These are phyloP conservation scores for Margaritifera margaritifera DNA, from an alignment of 2,888 invertebrate species.

Conservation along the genomic window DNA sequence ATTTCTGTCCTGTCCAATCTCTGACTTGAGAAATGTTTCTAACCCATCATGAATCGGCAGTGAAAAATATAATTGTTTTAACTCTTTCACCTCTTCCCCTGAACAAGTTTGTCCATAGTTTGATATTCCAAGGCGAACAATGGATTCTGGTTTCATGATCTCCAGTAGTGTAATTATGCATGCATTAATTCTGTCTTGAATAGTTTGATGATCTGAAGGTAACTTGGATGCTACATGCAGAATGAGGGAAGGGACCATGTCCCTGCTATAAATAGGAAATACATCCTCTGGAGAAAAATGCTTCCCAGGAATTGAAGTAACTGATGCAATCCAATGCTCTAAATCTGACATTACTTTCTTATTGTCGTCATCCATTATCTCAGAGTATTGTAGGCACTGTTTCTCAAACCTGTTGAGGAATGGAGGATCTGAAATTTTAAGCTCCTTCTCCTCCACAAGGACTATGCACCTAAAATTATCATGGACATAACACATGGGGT, in stretches of 20 bases:
- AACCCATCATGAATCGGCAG: slow-evolving; percentile 45
- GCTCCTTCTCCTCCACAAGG: slow-evolving; percentile 41
- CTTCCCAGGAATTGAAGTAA: slow-evolving; percentile 9
- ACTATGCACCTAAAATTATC: slow-evolving; percentile 55
- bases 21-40: slow-evolving; percentile 8
- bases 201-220: background rate
- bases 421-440: slow-evolving; percentile 49
- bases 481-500: slow-evolving; percentile 53
- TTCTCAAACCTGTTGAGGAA: slow-evolving; percentile 62
- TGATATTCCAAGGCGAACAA: slow-evolving; percentile 20
- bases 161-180: slow-evolving; percentile 7
- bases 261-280: slow-evolving; percentile 38
- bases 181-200: slow-evolving; percentile 18
- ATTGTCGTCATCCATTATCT: slow-evolving; percentile 27
- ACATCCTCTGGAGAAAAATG: slow-evolving; percentile 21
- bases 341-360: slow-evolving; percentile 13
- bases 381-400: slow-evolving; percentile 51
- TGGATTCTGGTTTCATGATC: slow-evolving; percentile 38
- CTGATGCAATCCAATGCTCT: slow-evolving; percentile 14
- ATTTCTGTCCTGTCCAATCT: background rate
- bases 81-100: background rate
- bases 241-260: slow-evolving; percentile 34
- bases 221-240: slow-evolving; percentile 1
- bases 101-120: background rate
- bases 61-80: slow-evolving; percentile 21